Evolutionary conservation across 1,140 invertebrate species (phyloP).

Genomic region (Drosophila repletoides): DNA sequence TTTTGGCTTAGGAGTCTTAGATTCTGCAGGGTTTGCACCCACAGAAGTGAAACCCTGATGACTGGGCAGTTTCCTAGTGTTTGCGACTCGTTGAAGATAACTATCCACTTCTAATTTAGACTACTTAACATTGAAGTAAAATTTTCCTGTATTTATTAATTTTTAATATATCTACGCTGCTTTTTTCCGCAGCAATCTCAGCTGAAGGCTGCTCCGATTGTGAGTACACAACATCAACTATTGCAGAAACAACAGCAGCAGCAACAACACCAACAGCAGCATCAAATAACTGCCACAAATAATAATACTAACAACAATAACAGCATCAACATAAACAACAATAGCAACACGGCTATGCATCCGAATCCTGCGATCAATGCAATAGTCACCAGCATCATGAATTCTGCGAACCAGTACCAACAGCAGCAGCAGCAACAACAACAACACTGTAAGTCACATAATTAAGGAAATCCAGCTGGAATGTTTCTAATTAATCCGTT

Average conservation of each 20-base stretch:
- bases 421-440: slow-evolving; percentile 88
- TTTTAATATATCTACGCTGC: background rate
- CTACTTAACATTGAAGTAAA: too few species aligned
- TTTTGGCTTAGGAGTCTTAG: too few species aligned
- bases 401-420: slow-evolving; percentile 90
- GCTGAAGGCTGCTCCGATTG: slow-evolving; percentile 82
- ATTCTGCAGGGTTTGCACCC: too few species aligned
- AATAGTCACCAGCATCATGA: slow-evolving; percentile 90
- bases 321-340: slow-evolving; percentile 68
- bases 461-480: background rate
- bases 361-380: slow-evolving; percentile 90
- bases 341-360: slow-evolving; percentile 84
- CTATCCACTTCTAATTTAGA: too few species aligned
- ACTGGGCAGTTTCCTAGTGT: too few species aligned
- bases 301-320: slow-evolving; percentile 45
- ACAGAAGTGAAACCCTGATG: too few species aligned
- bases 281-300: slow-evolving; percentile 56
- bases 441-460: slow-evolving; percentile 54
- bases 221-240: slow-evolving; percentile 66
- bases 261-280: slow-evolving; percentile 48
- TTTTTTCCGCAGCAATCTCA: slow-evolving; percentile 84
- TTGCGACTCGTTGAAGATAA: too few species aligned
- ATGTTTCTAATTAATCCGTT: background rate
- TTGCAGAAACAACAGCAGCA: slow-evolving; percentile 65
- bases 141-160: background rate